Conservation (phyloP, 1,140 invertebrate species). For the Trypoxylus dichotomus region DNA sequence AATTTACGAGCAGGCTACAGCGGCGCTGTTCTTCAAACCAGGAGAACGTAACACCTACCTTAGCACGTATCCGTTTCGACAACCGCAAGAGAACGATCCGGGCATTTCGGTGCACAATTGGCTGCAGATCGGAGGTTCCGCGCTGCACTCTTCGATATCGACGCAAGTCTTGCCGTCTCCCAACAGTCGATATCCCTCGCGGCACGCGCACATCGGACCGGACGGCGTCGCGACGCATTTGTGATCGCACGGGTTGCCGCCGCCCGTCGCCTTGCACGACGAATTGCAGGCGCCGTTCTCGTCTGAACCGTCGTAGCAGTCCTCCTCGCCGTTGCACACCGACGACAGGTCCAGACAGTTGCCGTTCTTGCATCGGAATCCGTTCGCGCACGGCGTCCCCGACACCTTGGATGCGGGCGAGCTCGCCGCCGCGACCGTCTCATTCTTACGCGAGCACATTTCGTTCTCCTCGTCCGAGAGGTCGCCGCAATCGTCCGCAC, state of each 20-base stretch:
- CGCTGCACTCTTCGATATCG: conserved; percentile 74
- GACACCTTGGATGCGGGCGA: conserved; percentile 45
- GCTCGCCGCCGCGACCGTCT: background rate
- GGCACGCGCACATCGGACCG: conserved; percentile 73
- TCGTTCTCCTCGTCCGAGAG: conserved; percentile 64
- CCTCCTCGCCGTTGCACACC: conserved; percentile 66
- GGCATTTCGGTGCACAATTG: conserved; percentile 55
- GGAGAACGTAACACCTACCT: conserved; percentile 48
- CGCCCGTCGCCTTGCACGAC: conserved; percentile 59
- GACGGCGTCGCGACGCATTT: conserved; percentile 67
- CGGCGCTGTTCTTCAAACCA: too few relatives aligned
- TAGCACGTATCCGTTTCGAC: conserved; percentile 73
- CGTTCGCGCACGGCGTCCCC: conserved; percentile 52
- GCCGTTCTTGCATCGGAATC: conserved; percentile 63
- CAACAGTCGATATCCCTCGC: conserved; percentile 60
- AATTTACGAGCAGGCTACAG: too few relatives aligned
- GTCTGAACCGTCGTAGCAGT: conserved; percentile 66
- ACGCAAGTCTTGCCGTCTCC: conserved; percentile 58
- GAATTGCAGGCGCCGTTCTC: conserved; percentile 51
- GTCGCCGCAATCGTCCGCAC: conserved; percentile 66
- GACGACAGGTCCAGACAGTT: conserved; percentile 63
- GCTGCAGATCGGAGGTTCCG: conserved; percentile 52
- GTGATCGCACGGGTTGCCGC: conserved; percentile 59
- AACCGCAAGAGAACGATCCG: conserved; percentile 66
- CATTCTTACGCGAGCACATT: conserved; percentile 49